A percentile compares a stretch with the other conserved stretches of the same genome.
phyloP scores from a whole-genome alignment of 64 coral and sea anemone species.

The Pocillopora verrucosa region DNA sequence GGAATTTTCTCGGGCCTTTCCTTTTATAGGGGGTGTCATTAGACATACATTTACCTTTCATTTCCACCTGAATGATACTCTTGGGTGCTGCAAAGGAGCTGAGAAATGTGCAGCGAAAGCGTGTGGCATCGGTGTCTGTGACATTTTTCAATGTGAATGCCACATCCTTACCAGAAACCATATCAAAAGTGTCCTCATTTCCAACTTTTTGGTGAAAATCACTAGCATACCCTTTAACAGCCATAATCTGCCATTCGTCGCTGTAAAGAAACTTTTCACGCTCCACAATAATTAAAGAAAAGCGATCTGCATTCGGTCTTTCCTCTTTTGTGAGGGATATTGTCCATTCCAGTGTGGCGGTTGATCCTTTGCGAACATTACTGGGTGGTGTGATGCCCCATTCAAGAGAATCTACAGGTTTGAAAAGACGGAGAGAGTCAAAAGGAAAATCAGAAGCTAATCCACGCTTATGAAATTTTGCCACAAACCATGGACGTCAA shows the following conservation, averaged over 20 bases:
- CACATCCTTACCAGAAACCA: conserved; percentile 30
- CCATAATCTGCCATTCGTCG: conserved; percentile 44
- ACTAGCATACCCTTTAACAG: conserved; percentile 17
- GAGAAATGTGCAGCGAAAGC: conserved; percentile 55
- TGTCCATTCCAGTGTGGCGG: conserved; percentile 46
- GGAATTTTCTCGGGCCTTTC: too few relatives aligned
- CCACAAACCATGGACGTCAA: too few relatives aligned
- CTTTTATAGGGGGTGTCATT: too few relatives aligned
- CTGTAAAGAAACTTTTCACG: conserved; percentile 54
- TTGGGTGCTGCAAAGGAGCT: conserved; percentile 51
- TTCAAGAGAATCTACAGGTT: not conserved
- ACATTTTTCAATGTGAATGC: conserved; percentile 20
- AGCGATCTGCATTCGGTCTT: conserved; percentile 12
- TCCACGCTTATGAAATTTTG: not conserved
- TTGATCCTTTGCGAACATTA: not conserved
- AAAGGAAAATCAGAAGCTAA: not conserved
- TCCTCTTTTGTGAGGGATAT: conserved; percentile 20
- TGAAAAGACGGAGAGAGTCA: not conserved
- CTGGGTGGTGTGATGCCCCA: not conserved
- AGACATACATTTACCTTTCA: conserved; percentile 20
- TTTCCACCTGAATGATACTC: conserved; percentile 31
- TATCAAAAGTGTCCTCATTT: not conserved
- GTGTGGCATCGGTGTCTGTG: conserved; percentile 26
- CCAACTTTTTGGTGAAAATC: not conserved
- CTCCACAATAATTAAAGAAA: conserved; percentile 47